Evolutionary conservation across 2,113 vertebrate species (phyloP).

Genomic region (Columba livia): DNA sequence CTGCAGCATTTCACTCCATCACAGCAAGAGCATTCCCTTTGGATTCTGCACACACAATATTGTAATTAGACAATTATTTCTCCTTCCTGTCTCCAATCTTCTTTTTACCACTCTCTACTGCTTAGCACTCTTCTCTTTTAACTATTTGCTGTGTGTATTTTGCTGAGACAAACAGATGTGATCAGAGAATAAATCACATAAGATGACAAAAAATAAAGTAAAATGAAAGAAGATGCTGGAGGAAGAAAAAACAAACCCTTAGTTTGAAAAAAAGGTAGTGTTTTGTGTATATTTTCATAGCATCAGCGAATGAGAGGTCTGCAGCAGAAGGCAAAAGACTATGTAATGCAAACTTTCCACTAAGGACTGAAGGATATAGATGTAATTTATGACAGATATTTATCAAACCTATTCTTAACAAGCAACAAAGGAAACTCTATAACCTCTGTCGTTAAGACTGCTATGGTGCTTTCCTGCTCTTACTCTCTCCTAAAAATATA

Average conservation of each 20-base stretch:
- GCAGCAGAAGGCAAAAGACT: neutral
- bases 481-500: neutral
- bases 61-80: conserved; percentile 16
- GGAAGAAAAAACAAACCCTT: neutral
- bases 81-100: neutral
- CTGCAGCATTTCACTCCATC: neutral
- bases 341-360: neutral
- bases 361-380: neutral
- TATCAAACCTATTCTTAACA: neutral
- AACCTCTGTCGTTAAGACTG: neutral
- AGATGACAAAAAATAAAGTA: neutral
- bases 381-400: neutral
- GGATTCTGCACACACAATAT: neutral
- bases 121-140: neutral
- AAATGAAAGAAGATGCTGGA: neutral
- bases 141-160: neutral
- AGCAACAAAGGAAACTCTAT: neutral
- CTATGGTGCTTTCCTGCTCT: neutral
- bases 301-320: neutral
- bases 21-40: neutral
- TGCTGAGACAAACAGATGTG: neutral
- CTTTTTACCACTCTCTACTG: neutral
- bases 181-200: neutral
- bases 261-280: neutral
- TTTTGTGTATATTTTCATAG: neutral